Evolutionary conservation across 2,113 vertebrate species (phyloP), one percentile per base, ranked within the genome.

Genomic region (Trematomus loennbergii): DNA sequence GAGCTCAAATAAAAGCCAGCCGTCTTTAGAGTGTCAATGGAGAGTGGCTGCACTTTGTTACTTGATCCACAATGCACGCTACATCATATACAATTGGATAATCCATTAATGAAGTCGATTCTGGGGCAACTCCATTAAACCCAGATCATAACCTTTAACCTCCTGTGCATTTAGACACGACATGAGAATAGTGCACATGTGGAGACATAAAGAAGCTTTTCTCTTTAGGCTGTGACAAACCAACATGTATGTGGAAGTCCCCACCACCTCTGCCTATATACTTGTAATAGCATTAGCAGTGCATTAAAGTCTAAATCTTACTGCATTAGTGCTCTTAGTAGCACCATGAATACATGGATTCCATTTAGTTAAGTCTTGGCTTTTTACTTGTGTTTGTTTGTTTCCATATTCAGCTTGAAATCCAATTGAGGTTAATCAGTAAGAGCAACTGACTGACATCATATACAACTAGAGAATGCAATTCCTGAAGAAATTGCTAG

Each of bases 51-150:
- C 50, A 65, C 72, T 15, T 16, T 67, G 40, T 11, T 11, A 53
- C 59, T 36, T 82, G 36, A 89, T 82, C 87, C 74, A 63, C 72
- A 81, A 62, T 69, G 58, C 83, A 88, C 22, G 83, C 71, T 4
- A 82, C 72, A 78, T 68, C 66, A 50, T 46, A 29, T 66, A 78
- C 75, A 87, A 86, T 73, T 83, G 55, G 69, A 87, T 83, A 85
- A 91, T 83, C 79, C 81, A 61, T 73, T 69, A 90, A 89, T 84
- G 66, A 90, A 85, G 53, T 36, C 12, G 53, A 86, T 84, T 82
- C 79, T 71, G 75, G 75, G 71, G 40, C 70, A 65, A 55, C 20
- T 60, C 50, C n/a, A 72, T 82, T 53, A 87, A 45, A 81, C 64
- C 45, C 58, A 60, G 71, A 58, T 3, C 49, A 61, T 22, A 60